These are phyloP conservation scores for Spea multiplicata DNA, from an alignment of 2,113 vertebrate genomes.

Conservation along the genomic window DNA sequence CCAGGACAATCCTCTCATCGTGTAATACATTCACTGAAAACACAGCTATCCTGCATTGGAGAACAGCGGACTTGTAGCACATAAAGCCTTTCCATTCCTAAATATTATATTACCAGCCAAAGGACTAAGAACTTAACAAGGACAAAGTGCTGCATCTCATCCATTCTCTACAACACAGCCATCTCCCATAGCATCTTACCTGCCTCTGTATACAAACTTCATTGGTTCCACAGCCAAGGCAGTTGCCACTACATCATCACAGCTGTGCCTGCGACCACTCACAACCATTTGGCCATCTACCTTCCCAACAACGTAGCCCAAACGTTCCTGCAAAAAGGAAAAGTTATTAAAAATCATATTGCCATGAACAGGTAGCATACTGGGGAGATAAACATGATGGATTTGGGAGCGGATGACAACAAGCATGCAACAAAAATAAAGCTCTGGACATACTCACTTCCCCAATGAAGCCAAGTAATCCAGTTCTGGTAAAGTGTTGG, in stretches of 20 bases:
- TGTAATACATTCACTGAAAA: slow-evolving; percentile 90
- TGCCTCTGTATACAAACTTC: slow-evolving; percentile 97
- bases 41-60: slow-evolving; percentile 82
- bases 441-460: slow-evolving; percentile 65
- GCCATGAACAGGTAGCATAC: too few species aligned
- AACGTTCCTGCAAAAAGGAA: slow-evolving; percentile 42
- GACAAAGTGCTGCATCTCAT: too few species aligned
- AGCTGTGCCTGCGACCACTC: slow-evolving; percentile 86
- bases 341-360: neutral
- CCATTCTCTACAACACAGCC: too few species aligned
- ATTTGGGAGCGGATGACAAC: too few species aligned
- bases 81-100: neutral
- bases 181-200: slow-evolving; percentile 59
- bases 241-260: slow-evolving; percentile 93
- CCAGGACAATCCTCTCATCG: slow-evolving; percentile 90
- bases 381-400: too few species aligned
- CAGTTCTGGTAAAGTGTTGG: slow-evolving; percentile 87
- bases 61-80: neutral
- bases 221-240: slow-evolving; percentile 95
- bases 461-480: slow-evolving; percentile 89
- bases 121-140: too few species aligned
- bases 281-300: slow-evolving; percentile 96
- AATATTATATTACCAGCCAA: neutral
- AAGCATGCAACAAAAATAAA: neutral
- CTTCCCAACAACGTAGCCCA: slow-evolving; percentile 89